Evolutionary conservation across 2,888 invertebrate species (phyloP).

Genomic region (Dorcus hopei): DNA sequence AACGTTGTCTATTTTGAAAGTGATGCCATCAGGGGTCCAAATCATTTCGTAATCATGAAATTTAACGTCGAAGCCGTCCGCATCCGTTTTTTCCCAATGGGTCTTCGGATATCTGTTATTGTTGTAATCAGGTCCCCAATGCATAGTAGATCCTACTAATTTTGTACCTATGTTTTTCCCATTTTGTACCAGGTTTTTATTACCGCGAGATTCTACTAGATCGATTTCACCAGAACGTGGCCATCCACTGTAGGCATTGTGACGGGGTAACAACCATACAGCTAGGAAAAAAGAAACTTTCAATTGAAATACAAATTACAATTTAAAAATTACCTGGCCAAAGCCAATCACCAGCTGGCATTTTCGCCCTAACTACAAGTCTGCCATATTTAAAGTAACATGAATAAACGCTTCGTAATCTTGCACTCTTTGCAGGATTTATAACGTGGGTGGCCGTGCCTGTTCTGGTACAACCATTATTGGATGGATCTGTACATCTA

Average conservation of each 20-base stretch:
- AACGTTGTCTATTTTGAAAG: constrained; percentile 55
- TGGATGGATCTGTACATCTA: constrained; percentile 58
- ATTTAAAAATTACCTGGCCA: constrained; percentile 51
- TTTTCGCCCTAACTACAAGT: constrained; percentile 62
- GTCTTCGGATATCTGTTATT: constrained; percentile 56
- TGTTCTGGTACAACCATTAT: constrained; percentile 58
- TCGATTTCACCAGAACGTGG: constrained; percentile 73
- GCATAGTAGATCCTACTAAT: constrained; percentile 60
- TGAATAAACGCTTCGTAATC: constrained; percentile 59
- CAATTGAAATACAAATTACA: neutral
- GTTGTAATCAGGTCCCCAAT: constrained; percentile 62
- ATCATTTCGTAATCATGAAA: constrained; percentile 66
- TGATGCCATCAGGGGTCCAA: constrained; percentile 59
- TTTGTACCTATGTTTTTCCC: constrained; percentile 58
- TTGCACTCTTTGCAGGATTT: constrained; percentile 67
- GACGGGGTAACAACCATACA: constrained; percentile 66
- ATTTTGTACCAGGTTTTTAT: constrained; percentile 47
- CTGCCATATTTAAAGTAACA: constrained; percentile 66
- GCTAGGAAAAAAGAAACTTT: constrained; percentile 48
- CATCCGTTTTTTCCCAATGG: constrained; percentile 46
- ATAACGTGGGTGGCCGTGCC: constrained; percentile 54
- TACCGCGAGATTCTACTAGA: constrained; percentile 65
- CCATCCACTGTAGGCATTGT: constrained; percentile 65
- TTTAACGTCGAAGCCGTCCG: constrained; percentile 51
- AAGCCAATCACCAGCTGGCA: constrained; percentile 71